These are phyloP conservation scores for Sebastolobus altivelis DNA, from an alignment of 2,797 vertebrate genomes.

Conservation along the genomic window DNA sequence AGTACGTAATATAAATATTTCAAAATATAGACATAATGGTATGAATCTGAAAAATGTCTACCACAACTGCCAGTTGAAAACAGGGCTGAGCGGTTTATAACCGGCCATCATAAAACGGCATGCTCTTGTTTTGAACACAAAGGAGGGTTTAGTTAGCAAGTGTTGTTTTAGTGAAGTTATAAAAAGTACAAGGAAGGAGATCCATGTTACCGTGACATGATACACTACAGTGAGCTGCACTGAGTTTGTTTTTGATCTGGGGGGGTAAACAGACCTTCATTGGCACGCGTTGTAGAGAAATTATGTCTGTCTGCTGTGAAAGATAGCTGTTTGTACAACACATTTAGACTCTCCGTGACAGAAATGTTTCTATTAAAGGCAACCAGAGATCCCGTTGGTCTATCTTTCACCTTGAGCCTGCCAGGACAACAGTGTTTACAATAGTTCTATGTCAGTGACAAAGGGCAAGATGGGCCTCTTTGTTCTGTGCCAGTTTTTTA, in stretches of 20 bases:
- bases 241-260: constrained; percentile 59
- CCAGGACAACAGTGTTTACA: constrained; percentile 64
- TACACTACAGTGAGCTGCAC: constrained; percentile 14
- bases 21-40: not conserved
- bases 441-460: constrained; percentile 45
- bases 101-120: not conserved
- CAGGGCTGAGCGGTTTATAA: not conserved
- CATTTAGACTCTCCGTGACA: constrained; percentile 56
- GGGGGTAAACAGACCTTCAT: constrained; percentile 70
- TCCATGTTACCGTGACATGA: constrained; percentile 29
- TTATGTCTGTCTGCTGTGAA: constrained; percentile 67
- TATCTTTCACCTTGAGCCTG: constrained; percentile 70
- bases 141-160: not conserved
- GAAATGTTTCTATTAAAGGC: constrained; percentile 65
- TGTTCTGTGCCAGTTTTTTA: constrained; percentile 2
- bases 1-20: not conserved
- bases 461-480: constrained; percentile 38
- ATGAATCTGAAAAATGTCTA: not conserved
- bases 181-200: not conserved
- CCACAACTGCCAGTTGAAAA: not conserved
- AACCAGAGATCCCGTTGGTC: constrained; percentile 41
- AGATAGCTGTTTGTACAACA: constrained; percentile 60
- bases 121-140: constrained; percentile 4
- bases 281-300: constrained; percentile 44
- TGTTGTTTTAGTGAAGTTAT: constrained; percentile 5